A percentile compares a stretch with the other conserved stretches of the same genome.
Conservation (phyloP, 2,113 vertebrate species). For the Myotis yumanensis region DNA sequence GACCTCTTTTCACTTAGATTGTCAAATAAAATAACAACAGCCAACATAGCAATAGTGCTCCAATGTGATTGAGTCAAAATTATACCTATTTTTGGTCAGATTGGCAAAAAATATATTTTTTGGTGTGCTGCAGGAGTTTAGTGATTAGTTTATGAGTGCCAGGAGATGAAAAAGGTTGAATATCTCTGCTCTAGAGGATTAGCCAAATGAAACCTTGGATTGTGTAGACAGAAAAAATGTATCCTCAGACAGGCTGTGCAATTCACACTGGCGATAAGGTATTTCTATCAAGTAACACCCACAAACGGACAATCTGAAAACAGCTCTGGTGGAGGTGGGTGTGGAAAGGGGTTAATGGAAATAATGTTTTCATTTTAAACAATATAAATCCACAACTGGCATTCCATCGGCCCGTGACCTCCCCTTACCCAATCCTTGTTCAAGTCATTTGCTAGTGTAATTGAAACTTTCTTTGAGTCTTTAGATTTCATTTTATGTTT, state of each 20-base stretch:
- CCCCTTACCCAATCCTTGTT: slow-evolving; percentile 69
- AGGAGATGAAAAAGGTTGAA: background rate
- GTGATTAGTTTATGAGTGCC: background rate
- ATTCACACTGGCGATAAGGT: slow-evolving; percentile 46
- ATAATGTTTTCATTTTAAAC: slow-evolving; percentile 85
- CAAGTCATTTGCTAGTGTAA: slow-evolving; percentile 85
- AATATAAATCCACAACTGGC: slow-evolving; percentile 85
- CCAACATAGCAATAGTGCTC: background rate
- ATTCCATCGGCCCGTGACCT: slow-evolving; percentile 73
- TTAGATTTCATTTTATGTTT: slow-evolving; percentile 89
- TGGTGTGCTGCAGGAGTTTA: background rate
- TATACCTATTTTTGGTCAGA: background rate
- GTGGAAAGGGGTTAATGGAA: slow-evolving; percentile 66
- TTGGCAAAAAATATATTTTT: background rate
- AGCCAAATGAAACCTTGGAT: background rate
- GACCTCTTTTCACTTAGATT: background rate
- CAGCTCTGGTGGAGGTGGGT: background rate
- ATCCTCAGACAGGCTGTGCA: background rate
- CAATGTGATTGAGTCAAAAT: background rate
- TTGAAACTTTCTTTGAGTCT: slow-evolving; percentile 89
- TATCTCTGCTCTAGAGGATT: background rate
- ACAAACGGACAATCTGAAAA: slow-evolving; percentile 53
- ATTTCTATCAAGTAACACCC: slow-evolving; percentile 68
- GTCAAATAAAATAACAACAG: background rate
- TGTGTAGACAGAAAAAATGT: background rate